Evolutionary conservation across 1,140 invertebrate genomes (phyloP), one percentile per base, ranked within the genome.

Genomic region (Papilio xuthus): DNA sequence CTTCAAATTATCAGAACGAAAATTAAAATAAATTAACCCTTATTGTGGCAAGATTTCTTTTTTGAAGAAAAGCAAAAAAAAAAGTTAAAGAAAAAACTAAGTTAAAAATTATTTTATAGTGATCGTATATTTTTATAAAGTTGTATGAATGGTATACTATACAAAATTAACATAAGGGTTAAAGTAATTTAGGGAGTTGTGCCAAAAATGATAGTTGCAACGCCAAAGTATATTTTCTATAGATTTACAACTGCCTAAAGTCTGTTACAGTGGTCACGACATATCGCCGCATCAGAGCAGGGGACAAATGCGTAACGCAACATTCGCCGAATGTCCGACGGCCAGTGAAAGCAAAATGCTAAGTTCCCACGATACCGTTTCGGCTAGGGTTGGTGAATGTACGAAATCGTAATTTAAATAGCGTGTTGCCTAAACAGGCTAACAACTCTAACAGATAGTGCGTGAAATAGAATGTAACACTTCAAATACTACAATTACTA

Each of bases 361-460:
- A 79, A 28, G 83, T 82, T 84, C 83, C 83, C 83, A 84, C 83
- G 83, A 67, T 81, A 81, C 79, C 77, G 50, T 79, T 80, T 47
- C 77, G 72, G 74, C 63, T 56, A 75, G 70, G 80, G 70, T 72
- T 78, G 70, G 71, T 50, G 56, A 76, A 37, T 60, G 69, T 80
- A 44, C 63, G 47, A 60, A 75, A 75, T 72, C 53, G 56, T 53
- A 77, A 56, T 37, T 60, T 41, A 26, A 42, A 44, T 42, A 50
- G 56, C 56, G n/a, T n/a, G 26, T 72, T 32, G 42, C 71, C 10
- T 32, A 32, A 69, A 44, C 28, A 76, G 26, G 18, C 12, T 67
- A 67, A 67, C 60, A 67, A 67, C 26, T 60, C 10, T 26, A 60
- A 10, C 13, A 28, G 60, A 28, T 28, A 67, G 26, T 67, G 60